Evolutionary conservation across 1,140 invertebrate genomes (phyloP), one percentile per base, ranked within the genome.

Genomic region (Leptopilina boulardi): DNA sequence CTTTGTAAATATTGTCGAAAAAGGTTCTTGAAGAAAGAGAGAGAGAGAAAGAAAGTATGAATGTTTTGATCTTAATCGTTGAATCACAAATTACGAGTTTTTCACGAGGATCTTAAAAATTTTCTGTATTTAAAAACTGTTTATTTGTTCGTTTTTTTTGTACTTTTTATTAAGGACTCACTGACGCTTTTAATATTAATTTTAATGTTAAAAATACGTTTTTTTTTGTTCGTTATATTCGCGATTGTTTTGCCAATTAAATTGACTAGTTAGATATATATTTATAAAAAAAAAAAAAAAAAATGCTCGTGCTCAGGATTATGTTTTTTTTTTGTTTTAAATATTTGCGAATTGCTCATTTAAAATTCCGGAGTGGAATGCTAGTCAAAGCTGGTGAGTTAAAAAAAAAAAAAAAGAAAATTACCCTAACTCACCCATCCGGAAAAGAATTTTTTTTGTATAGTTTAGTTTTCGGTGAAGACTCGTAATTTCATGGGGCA

Each of bases 301-400:
- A 21, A 42, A 11, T n/a, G 13, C 26, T 66, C 56, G 56, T 66
- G 56, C 56, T 30, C 56, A 66, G 11, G 13, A 19, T 18, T 19
- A 9, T 54, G 18, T 54, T 54, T 54, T 30, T 23, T 9, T 3
- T 26, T 11, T 26, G 19, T 26, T 59, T 15, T 30, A 3, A 30
- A 59, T n/a, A 34, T 66, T 66, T 66, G 59, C 59, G 59, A 23
- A 66, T 66, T 66, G 59, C 59, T 66, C 59, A 66, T 30, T 30
- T 2, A 66, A 79, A 76, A 79, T 74, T 84, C 77, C 84, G 81
- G 71, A 80, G 80, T 80, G 82, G 80, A 84, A 85, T 77, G 83
- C 84, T 85, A 85, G 84, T 85, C 84, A 85, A 80, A 83, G 81
- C 80, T 76, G 80, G 80, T 82, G 81, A 84, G 80, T 38, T 4